Evolutionary conservation across 2,113 vertebrate species (phyloP).

Genomic region (Peromyscus maniculatus): DNA sequence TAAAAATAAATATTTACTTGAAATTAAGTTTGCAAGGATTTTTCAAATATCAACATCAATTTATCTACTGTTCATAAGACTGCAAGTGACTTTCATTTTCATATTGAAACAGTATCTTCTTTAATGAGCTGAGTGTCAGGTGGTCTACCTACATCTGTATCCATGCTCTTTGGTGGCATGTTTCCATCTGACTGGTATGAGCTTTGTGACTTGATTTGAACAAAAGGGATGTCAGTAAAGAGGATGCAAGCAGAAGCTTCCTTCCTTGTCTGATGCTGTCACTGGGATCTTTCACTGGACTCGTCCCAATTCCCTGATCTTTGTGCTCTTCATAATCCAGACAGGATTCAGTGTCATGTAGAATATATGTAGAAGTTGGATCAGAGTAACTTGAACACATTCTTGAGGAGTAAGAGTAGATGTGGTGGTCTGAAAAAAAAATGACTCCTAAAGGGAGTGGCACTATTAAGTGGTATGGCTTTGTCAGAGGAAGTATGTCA

Average conservation of each 20-base stretch:
- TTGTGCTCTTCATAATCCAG: not conserved
- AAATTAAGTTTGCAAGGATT: not conserved
- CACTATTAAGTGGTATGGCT: too few relatives aligned
- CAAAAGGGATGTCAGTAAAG: not conserved
- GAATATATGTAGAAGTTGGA: not conserved
- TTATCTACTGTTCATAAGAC: not conserved
- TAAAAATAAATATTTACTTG: slow-evolving; percentile 4
- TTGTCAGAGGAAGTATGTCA: too few relatives aligned
- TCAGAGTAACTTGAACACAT: not conserved
- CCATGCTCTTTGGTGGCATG: not conserved
- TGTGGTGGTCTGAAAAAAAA: too few relatives aligned
- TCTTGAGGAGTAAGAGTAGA: not conserved
- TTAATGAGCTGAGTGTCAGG: not conserved
- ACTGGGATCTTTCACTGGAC: not conserved
- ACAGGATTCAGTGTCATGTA: too few relatives aligned
- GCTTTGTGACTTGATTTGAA: not conserved
- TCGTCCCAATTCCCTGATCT: too few relatives aligned
- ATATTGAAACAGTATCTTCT: not conserved
- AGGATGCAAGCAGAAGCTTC: not conserved
- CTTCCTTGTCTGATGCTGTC: not conserved
- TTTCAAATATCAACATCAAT: slow-evolving; percentile 1
- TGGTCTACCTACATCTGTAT: not conserved
- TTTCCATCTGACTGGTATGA: not conserved
- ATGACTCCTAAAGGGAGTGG: too few relatives aligned
- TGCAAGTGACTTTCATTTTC: not conserved